Conservation (phyloP, 2,113 vertebrate genomes). For the Acrocephalus arundinaceus region DNA sequence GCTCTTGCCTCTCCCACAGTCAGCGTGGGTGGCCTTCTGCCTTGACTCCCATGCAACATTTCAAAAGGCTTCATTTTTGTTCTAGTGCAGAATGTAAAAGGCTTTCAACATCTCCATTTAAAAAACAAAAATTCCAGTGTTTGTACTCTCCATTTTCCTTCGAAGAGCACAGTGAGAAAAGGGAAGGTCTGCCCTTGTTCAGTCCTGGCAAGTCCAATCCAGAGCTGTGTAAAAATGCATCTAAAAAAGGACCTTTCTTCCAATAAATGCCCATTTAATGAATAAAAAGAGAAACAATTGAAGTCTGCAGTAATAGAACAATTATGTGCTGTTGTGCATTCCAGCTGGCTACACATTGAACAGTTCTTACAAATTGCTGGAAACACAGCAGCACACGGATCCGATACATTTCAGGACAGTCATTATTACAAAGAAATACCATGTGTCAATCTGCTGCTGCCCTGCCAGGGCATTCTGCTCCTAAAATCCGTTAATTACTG, state of each 20-base stretch:
- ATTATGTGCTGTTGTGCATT: slow-evolving; percentile 50
- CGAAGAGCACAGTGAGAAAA: slow-evolving; percentile 33
- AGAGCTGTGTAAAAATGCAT: slow-evolving; percentile 58
- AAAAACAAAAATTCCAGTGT: slow-evolving; percentile 1
- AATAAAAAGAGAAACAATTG: slow-evolving; percentile 65
- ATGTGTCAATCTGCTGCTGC: slow-evolving; percentile 51
- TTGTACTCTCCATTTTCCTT: slow-evolving; percentile 42
- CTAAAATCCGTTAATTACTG: slow-evolving; percentile 51
- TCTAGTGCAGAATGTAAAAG: slow-evolving; percentile 11
- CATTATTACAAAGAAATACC: slow-evolving; percentile 31
- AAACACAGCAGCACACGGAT: not conserved
- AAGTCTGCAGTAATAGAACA: slow-evolving; percentile 53
- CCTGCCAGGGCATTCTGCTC: slow-evolving; percentile 5
- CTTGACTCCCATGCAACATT: slow-evolving; percentile 20
- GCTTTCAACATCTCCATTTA: slow-evolving; percentile 54
- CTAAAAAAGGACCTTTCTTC: slow-evolving; percentile 63
- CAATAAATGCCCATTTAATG: slow-evolving; percentile 64
- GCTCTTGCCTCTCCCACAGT: not conserved
- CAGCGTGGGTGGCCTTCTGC: slow-evolving; percentile 19
- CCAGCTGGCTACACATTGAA: slow-evolving; percentile 47
- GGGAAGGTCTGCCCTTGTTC: slow-evolving; percentile 44
- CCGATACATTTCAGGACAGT: not conserved
- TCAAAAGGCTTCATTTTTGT: slow-evolving; percentile 35
- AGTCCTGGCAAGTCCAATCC: slow-evolving; percentile 42
- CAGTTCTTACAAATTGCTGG: slow-evolving; percentile 38